Conservation (phyloP, 1,140 invertebrate genomes). For the Pseudomyrmex cubaensis region DNA sequence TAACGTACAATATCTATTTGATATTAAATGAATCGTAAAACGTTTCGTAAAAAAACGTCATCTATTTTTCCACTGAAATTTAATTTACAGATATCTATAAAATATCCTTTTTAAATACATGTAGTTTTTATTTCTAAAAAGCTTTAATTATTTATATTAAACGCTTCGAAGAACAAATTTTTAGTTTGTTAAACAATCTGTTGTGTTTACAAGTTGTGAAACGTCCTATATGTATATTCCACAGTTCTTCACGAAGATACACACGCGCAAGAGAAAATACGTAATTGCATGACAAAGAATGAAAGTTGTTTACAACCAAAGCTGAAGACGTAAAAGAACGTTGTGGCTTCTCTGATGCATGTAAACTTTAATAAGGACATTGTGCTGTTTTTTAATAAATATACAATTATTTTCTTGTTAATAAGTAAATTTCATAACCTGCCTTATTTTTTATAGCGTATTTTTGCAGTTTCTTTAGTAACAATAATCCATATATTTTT, state of each 20-base stretch:
- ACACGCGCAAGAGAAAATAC: conserved; percentile 18
- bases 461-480: no score
- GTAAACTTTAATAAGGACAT: conserved; percentile 39
- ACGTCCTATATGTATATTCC: conserved; percentile 4
- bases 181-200: not conserved
- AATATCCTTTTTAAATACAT: no score
- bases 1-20: not conserved
- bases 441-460: not conserved
- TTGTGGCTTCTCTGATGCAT: not conserved
- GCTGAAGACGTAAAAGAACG: not conserved
- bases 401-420: not conserved
- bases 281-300: conserved; percentile 18
- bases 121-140: no score
- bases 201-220: not conserved
- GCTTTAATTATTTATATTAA: no score
- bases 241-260: not conserved
- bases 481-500: not conserved
- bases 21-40: not conserved
- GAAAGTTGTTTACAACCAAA: conserved; percentile 34
- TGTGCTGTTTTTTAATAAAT: conserved; percentile 11
- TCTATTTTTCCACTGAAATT: not conserved
- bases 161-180: not conserved
- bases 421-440: not conserved
- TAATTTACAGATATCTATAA: not conserved
- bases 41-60: no score